Conservation (phyloP, 2,888 invertebrate species). For the Trachelus stipa region DNA sequence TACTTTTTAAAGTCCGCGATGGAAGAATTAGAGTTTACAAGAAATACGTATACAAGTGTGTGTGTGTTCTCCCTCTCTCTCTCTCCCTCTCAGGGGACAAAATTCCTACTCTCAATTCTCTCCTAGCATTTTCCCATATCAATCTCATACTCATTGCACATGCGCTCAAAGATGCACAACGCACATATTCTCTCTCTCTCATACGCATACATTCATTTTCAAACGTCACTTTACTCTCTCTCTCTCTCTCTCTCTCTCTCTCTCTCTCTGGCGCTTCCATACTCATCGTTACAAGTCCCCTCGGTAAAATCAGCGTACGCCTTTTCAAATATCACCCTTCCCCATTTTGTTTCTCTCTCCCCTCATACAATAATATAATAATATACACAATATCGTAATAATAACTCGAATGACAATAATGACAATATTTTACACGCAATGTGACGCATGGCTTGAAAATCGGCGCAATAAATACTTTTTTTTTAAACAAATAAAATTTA, state of each 20-base stretch:
- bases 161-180: not conserved
- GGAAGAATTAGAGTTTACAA: constrained; percentile 75
- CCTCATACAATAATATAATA: constrained; percentile 40
- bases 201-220: constrained; percentile 19
- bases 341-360: not conserved
- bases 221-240: constrained; percentile 20
- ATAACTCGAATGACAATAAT: constrained; percentile 63
- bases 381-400: constrained; percentile 63
- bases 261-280: not conserved
- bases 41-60: constrained; percentile 83
- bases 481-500: constrained; percentile 62
- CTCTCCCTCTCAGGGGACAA: constrained; percentile 2
- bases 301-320: constrained; percentile 2
- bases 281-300: constrained; percentile 10
- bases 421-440: constrained; percentile 65
- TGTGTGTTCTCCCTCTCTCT: constrained; percentile 31
- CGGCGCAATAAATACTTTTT: constrained; percentile 62
- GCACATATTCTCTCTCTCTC: constrained; percentile 18
- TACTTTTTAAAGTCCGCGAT: constrained; percentile 67
- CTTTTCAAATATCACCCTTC: not conserved
- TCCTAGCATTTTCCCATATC: not conserved
- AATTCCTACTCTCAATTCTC: not conserved
- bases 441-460: constrained; percentile 56
- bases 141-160: not conserved
- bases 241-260: not conserved